A percentile compares a stretch with the other conserved stretches of the same genome.
Conservation (phyloP, 2,797 vertebrate species). For the Chiloscyllium punctatum region DNA sequence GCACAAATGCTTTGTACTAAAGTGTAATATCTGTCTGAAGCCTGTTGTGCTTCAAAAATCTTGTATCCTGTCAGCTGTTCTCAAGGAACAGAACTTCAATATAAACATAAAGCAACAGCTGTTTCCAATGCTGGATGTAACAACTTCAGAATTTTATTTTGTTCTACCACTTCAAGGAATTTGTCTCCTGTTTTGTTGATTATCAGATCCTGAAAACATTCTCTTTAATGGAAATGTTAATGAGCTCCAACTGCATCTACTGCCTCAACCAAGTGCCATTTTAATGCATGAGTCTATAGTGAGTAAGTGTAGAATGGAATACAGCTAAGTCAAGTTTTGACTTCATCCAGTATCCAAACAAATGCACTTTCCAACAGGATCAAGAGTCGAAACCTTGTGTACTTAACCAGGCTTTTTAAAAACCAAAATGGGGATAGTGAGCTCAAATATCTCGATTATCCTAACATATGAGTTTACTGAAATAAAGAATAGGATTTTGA, state of each 20-base stretch:
- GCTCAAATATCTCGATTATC: background rate
- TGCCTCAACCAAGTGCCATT: background rate
- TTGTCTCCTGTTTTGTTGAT: background rate
- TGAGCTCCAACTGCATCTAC: background rate
- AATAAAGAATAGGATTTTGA: background rate
- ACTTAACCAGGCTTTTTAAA: background rate
- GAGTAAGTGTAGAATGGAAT: background rate
- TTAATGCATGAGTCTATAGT: background rate
- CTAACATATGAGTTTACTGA: background rate
- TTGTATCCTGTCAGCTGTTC: background rate
- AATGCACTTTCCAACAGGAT: background rate
- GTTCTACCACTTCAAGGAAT: background rate
- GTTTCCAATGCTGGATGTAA: background rate
- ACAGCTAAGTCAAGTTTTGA: background rate
- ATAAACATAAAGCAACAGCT: background rate
- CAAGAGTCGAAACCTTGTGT: background rate
- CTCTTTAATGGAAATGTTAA: background rate
- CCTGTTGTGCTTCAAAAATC: background rate
- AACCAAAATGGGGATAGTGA: background rate
- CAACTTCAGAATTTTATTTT: conserved; percentile 12
- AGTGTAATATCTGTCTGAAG: background rate
- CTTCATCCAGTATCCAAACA: background rate
- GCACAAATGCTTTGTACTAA: background rate
- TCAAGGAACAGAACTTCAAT: background rate
- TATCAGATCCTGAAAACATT: background rate